Percentiles rank a stretch among this genome's conserved stretches.
phyloP scores from a whole-genome alignment of 2,797 vertebrate genomes.

The Bryconaethiops microstoma region DNA sequence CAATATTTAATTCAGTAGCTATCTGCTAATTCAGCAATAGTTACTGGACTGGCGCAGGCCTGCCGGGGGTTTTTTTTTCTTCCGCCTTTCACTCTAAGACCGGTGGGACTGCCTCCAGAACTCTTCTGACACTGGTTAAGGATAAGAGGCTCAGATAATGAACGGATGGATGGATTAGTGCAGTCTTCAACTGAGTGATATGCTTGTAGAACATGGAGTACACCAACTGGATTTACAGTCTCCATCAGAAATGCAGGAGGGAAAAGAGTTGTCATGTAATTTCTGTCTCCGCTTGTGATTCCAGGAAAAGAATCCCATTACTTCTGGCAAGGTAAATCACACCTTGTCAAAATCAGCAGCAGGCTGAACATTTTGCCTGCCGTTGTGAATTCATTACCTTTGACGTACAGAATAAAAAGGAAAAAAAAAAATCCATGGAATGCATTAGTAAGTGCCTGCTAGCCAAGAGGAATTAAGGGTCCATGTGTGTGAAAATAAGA shows the following conservation, averaged over 20 bases:
- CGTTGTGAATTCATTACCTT: background rate
- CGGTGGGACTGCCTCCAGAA: no score
- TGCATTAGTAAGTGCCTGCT: constrained; percentile 13
- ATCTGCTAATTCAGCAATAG: no score
- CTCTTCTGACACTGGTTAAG: no score
- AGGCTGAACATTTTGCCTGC: background rate
- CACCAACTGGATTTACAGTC: constrained; percentile 6
- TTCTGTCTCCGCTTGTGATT: constrained; percentile 8
- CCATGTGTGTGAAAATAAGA: constrained; percentile 26
- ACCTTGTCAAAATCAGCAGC: background rate
- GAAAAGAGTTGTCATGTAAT: background rate
- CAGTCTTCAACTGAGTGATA: background rate
- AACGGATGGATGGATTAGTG: background rate
- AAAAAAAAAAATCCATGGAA: constrained; percentile 28
- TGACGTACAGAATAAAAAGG: background rate
- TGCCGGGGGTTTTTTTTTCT: no score
- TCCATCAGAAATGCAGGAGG: background rate
- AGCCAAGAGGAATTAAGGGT: constrained; percentile 7
- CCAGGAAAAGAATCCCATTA: constrained; percentile 13
- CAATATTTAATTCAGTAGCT: no score
- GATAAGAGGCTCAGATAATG: no score
- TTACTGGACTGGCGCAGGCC: no score
- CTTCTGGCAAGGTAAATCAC: background rate
- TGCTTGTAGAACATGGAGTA: background rate
- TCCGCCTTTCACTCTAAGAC: no score